Base-by-base conservation (phyloP, 1,140 invertebrate genomes). In the Cardiocondyla obscurior region DNA sequence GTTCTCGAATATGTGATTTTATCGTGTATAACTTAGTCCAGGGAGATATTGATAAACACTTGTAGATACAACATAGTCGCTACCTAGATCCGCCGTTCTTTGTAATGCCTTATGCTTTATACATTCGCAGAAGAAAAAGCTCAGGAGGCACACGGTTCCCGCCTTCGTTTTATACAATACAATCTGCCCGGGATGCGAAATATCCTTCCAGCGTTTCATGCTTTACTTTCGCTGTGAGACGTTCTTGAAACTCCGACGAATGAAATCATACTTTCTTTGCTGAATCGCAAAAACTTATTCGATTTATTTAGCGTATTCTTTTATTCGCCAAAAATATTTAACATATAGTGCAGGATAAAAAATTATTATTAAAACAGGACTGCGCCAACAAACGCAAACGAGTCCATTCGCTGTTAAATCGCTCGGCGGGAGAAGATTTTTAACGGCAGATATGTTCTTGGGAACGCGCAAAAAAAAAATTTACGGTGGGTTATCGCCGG, bases 11-110 rank as follows among this genome's bases (percentile, higher is more conserved):
- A 79, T 79, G 62, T 79, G 74, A 79, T 69, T 79, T 79, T 69
- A 79, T 79, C 62, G 25, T 69, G 64, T 79, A 69, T 69, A 53
- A 65, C 74, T 79, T 69, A 79, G 28, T 69, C 39, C 53, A 19
- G n/a, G 12, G 67, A 44, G 67, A 58, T 73, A 73, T 81, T 67
- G 77, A 81, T 73, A 81, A 81, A 81, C 77, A 81, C 77, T 81
- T 58, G 77, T 81, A 73, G 77, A 81, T 73, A 73, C 77, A 58
- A 58, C 14, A 49, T 69, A 79, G 53, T 51, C 79, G 79, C 25
- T 55, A 28, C 28, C 79, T 51, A 73, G 67, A 82, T 57, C 67
- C 25, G 22, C 44, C 33, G 33, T 39, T 53, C 74, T 42, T 28
- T 67, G 46, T 77, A 65, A 64, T 77, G 22, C 74, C 62, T 79